Evolutionary conservation across 2,888 invertebrate genomes (phyloP).

Genomic region (Stictocephala bisonia): DNA sequence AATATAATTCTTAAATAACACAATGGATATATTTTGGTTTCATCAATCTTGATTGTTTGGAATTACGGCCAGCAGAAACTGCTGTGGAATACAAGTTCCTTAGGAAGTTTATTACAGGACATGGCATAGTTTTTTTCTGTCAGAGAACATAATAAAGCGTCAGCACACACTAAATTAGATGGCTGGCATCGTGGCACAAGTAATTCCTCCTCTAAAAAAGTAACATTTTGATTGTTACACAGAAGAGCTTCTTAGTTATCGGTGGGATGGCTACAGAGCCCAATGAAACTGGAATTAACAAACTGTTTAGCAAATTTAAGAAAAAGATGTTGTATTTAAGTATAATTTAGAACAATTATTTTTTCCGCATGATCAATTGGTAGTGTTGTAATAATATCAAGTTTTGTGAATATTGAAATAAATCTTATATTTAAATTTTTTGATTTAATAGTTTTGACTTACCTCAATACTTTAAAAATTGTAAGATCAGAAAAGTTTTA

Average conservation of each 20-base stretch:
- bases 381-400: not conserved
- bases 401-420: not conserved
- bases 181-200: conserved; percentile 79
- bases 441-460: no score
- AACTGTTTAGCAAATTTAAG: conserved; percentile 85
- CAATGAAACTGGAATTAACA: conserved; percentile 94
- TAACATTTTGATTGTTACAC: conserved; percentile 98
- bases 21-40: no score
- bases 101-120: conserved; percentile 90
- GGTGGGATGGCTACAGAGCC: conserved; percentile 97
- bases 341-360: conserved; percentile 77
- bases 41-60: no score
- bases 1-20: no score
- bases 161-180: conserved; percentile 93
- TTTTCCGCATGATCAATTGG: not conserved
- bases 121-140: conserved; percentile 84
- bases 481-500: no score
- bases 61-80: conserved; percentile 82
- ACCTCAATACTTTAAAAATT: no score
- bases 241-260: conserved; percentile 89
- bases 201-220: conserved; percentile 79
- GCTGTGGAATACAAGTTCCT: conserved; percentile 94
- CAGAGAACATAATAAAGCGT: conserved; percentile 92
- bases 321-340: conserved; percentile 87
- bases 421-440: no score